phyloP scores from a whole-genome alignment of 2,888 invertebrate species.

The Panopea generosa region DNA sequence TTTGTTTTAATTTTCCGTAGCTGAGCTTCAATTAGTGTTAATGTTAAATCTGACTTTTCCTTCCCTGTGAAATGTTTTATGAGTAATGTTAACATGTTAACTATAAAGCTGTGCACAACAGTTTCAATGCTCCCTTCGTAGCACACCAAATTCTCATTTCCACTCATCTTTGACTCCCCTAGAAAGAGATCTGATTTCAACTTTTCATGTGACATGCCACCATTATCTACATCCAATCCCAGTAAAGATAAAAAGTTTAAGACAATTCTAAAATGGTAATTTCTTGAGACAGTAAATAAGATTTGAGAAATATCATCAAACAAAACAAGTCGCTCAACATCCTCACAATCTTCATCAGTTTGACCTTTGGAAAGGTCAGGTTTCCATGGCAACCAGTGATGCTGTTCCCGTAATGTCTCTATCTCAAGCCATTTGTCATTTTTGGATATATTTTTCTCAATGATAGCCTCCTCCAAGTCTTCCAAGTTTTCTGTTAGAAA shows the following conservation, averaged over 20 bases:
- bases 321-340: conserved; percentile 84
- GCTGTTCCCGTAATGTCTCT: conserved; percentile 80
- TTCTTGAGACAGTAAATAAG: conserved; percentile 69
- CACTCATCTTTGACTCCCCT: not conserved
- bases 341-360: conserved; percentile 84
- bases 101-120: not conserved
- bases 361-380: conserved; percentile 66
- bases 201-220: not conserved
- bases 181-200: not conserved
- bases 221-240: too few species aligned
- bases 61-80: conserved; percentile 57
- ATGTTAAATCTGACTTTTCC: conserved; percentile 65
- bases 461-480: conserved; percentile 71
- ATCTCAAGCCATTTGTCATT: conserved; percentile 82
- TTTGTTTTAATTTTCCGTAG: conserved; percentile 20
- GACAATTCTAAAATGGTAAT: conserved; percentile 41
- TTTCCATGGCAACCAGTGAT: conserved; percentile 85
- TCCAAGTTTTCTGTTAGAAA: conserved; percentile 65
- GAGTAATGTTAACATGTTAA: not conserved
- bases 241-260: conserved; percentile 30
- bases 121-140: not conserved
- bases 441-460: conserved; percentile 58
- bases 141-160: not conserved
- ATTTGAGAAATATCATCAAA: conserved; percentile 83
- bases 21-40: conserved; percentile 41